A percentile compares a stretch with the other conserved stretches of the same genome.
These are phyloP conservation scores for Epizoanthus fatuus DNA, from an alignment of 92 coral and sea anemone genomes.

Conservation along the genomic window DNA sequence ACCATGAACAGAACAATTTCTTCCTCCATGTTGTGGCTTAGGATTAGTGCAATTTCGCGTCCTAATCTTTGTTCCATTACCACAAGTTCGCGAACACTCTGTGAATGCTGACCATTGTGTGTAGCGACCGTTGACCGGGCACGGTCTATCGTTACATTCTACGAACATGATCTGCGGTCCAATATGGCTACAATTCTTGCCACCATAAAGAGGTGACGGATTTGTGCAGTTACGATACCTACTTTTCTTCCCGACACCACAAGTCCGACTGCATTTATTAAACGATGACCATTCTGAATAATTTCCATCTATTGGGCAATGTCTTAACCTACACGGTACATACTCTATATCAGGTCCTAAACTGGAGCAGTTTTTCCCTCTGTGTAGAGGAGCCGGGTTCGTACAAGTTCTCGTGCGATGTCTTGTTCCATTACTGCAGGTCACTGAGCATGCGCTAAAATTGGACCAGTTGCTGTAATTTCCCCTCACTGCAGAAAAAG, in stretches of 20 bases:
- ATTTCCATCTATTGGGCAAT: conserved; percentile 36
- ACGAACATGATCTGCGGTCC: conserved; percentile 25
- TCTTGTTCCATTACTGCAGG: conserved; percentile 27
- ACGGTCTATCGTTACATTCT: conserved; percentile 9
- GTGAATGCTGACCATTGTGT: conserved; percentile 47
- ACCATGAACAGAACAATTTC: conserved; percentile 39
- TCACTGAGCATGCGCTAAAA: conserved; percentile 28
- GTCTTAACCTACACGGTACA: not conserved
- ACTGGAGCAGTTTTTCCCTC: conserved; percentile 32
- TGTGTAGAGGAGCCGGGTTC: conserved; percentile 15
- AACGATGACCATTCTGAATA: conserved; percentile 38
- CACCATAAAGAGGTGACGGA: conserved; percentile 49
- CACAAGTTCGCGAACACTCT: conserved; percentile 45
- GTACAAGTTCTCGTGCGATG: conserved; percentile 31
- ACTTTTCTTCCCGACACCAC: conserved; percentile 43
- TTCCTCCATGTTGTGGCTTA: conserved; percentile 44
- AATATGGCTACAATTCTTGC: conserved; percentile 32
- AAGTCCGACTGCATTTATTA: conserved; percentile 22
- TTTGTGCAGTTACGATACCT: conserved; percentile 45
- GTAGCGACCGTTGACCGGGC: conserved; percentile 55
- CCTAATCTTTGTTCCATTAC: conserved; percentile 34
- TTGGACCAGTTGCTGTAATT: conserved; percentile 19
- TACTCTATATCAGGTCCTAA: conserved; percentile 6
- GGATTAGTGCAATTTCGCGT: conserved; percentile 53
- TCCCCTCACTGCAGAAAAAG: conserved; percentile 25